A percentile compares a stretch with the other conserved stretches of the same genome.
Conservation (phyloP, 2,888 invertebrate species). For the Drosophila cyrtoloma region DNA sequence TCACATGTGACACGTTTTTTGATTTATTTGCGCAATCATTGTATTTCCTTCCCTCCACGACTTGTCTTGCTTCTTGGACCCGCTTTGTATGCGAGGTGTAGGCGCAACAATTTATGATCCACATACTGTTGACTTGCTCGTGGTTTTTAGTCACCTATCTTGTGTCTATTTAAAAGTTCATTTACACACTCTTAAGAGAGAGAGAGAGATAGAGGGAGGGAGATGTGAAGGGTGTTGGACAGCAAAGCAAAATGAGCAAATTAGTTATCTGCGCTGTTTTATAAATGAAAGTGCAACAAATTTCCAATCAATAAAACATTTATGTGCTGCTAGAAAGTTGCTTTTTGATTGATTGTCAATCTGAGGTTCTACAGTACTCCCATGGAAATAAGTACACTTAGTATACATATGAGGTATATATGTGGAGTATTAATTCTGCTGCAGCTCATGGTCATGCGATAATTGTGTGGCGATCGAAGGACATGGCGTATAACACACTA, state of each 20-base stretch:
- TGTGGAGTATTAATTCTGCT: slow-evolving; percentile 1
- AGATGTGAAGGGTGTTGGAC: no score
- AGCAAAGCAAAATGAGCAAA: slow-evolving; percentile 30
- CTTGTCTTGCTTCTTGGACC: background rate
- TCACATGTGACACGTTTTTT: slow-evolving; percentile 70
- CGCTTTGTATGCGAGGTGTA: background rate
- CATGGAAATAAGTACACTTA: slow-evolving; percentile 2
- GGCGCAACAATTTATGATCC: slow-evolving; percentile 19
- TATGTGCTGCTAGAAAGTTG: slow-evolving; percentile 55
- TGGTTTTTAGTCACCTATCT: slow-evolving; percentile 12
- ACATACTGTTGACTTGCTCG: slow-evolving; percentile 7
- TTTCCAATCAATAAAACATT: slow-evolving; percentile 70
- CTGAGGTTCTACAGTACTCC: slow-evolving; percentile 1
- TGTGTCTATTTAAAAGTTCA: slow-evolving; percentile 42
- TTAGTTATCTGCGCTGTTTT: slow-evolving; percentile 37
- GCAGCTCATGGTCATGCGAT: slow-evolving; percentile 24
- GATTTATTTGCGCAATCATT: slow-evolving; percentile 60
- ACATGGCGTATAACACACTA: slow-evolving; percentile 33
- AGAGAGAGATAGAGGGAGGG: background rate
- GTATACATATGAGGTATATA: background rate
- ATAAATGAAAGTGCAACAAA: slow-evolving; percentile 41
- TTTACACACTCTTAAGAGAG: slow-evolving; percentile 31
- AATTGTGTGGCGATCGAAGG: slow-evolving; percentile 54
- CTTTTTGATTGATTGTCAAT: slow-evolving; percentile 69
- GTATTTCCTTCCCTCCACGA: background rate